Evolutionary conservation across 2,797 vertebrate species (phyloP), one percentile per base, ranked within the genome.

Genomic region (Phoxinus dragarum): DNA sequence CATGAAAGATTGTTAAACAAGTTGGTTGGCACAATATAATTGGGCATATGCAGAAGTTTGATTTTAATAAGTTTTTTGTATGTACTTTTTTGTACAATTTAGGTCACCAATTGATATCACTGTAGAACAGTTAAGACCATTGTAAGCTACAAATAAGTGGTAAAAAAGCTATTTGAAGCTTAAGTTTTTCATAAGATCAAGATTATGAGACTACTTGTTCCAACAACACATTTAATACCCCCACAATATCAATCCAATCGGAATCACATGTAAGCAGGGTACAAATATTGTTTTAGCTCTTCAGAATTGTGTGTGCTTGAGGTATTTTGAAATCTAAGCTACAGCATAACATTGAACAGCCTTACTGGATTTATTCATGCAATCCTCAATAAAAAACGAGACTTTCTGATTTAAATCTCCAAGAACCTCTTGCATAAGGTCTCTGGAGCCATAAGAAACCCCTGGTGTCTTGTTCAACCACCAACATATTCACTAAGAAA

Each of bases 401-500:
- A 6, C 40, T 64, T 47, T 82, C 10, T 34, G 9, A 34, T 44
- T 59, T 10, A 61, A n/a, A 80, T 68, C 31, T 54, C 34, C 23
- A 23, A 61, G 10, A 72, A 44, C 38, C 17, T 73, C n/a, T 61
- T 23, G 10, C 36, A 82, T 40, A 64, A 61, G 40, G 40, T 80
- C 27, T 49, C 19, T 49, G 31, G 10, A 80, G 9, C n/a, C 31
- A 12, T 9, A 21, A 49, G 61, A 80, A 80, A 7, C 27, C 10
- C 59, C 4, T 2, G 42, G 3, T 83, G 31, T 47, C 21, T 68
- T 67, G 72, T 42, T 6, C 59, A 38, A 38, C 42, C 42, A 83
- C 21, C 31, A 83, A 67, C 31, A 67, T 40, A 68, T 54, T 54
- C 34, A 56, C 19, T 77, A 44, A 68, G 38, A 42, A 84, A 69